Conservation (phyloP, 2,797 vertebrate genomes). For the Rhinatrema bivittatum region DNA sequence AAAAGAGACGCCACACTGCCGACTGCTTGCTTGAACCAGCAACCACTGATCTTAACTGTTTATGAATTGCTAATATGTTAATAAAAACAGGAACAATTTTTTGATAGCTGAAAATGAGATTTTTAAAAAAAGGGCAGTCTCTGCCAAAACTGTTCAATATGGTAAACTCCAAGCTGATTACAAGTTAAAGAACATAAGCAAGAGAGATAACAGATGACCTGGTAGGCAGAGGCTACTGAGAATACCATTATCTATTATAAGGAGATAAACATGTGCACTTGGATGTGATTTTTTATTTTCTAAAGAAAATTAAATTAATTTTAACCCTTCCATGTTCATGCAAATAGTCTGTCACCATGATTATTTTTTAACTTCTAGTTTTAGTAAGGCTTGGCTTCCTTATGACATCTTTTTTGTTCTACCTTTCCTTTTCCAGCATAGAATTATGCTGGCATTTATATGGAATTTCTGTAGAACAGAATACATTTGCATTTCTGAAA, state of each 20-base stretch:
- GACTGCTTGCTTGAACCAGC: conserved; percentile 14
- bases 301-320: conserved; percentile 40
- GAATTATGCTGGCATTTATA: conserved; percentile 8
- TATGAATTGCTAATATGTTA: conserved; percentile 31
- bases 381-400: background rate
- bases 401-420: background rate
- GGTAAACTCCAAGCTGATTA: conserved; percentile 14
- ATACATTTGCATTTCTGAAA: too few species aligned
- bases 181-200: conserved; percentile 17
- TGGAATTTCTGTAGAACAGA: conserved; percentile 23
- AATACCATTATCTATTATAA: conserved; percentile 40
- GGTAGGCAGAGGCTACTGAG: conserved; percentile 21
- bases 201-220: conserved; percentile 9
- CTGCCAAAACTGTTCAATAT: conserved; percentile 29
- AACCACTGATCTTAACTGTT: conserved; percentile 38
- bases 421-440: background rate
- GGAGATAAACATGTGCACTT: conserved; percentile 32
- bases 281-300: conserved; percentile 42
- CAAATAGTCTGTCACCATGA: conserved; percentile 29
- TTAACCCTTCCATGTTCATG: conserved; percentile 31
- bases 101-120: conserved; percentile 25
- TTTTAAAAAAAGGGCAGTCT: conserved; percentile 10
- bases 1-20: conserved; percentile 31
- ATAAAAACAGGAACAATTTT: conserved; percentile 1
- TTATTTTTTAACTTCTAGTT: conserved; percentile 23